A percentile compares a stretch with the other conserved stretches of the same genome.
Conservation (phyloP, 2,797 vertebrate genomes). For the Poeciliopsis paucimaculata region DNA sequence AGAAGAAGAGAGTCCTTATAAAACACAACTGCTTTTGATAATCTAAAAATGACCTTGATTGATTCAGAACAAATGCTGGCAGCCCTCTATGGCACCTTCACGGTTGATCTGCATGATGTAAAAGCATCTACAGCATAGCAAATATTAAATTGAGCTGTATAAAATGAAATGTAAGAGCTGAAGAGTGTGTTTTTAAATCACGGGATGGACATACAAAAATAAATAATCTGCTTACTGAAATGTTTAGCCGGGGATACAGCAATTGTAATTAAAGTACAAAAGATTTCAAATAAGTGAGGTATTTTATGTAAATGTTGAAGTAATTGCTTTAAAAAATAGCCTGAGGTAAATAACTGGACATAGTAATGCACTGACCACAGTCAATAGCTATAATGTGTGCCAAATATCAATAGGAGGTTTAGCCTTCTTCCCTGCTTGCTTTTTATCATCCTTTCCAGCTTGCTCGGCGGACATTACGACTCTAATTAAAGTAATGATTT, state of each 20-base stretch:
- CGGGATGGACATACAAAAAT: neutral
- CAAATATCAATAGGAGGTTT: conserved; percentile 43
- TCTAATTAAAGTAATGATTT: conserved; percentile 60
- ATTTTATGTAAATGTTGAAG: neutral
- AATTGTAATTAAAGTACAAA: neutral
- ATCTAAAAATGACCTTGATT: neutral
- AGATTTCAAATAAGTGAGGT: neutral
- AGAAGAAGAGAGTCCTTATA: neutral
- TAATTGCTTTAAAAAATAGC: conserved; percentile 8
- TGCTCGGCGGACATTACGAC: conserved; percentile 32
- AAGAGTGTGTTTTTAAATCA: neutral
- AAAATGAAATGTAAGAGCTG: neutral
- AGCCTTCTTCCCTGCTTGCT: conserved; percentile 13
- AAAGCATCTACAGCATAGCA: neutral
- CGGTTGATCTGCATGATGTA: neutral
- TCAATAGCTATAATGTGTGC: conserved; percentile 56
- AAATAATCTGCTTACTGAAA: neutral
- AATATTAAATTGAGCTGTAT: neutral
- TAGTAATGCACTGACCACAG: conserved; percentile 42
- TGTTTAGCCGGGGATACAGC: neutral
- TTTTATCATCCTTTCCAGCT: conserved; percentile 42
- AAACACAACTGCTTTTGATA: neutral
- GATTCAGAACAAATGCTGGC: neutral
- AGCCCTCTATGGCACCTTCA: neutral
- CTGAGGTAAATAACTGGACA: conserved; percentile 41